Evolutionary conservation across 2,888 invertebrate species (phyloP).

Genomic region (Ischnus inquisitorius): DNA sequence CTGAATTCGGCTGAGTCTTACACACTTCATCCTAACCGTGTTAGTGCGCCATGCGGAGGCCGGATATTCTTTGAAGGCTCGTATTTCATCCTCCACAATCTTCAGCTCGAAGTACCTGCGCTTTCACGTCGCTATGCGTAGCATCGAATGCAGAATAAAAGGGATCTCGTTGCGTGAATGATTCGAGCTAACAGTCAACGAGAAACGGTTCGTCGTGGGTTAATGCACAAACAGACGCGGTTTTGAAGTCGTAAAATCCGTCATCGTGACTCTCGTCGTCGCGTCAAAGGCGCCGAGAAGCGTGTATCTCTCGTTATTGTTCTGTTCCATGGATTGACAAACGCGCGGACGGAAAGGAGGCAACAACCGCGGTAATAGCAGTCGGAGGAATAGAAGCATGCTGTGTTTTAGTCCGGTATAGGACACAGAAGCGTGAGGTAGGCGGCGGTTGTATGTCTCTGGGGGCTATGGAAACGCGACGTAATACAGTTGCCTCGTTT

Average conservation of each 20-base stretch:
- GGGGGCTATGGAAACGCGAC: slow-evolving; percentile 47
- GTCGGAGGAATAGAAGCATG: slow-evolving; percentile 32
- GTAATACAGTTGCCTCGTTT: slow-evolving; percentile 56
- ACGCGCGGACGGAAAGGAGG: slow-evolving; percentile 26
- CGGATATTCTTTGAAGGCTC: too few relatives aligned
- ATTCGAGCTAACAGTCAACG: too few relatives aligned
- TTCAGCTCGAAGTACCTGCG: too few relatives aligned
- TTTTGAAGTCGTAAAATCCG: not conserved
- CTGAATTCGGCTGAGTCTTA: too few relatives aligned
- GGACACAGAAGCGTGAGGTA: slow-evolving; percentile 2
- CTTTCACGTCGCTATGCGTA: too few relatives aligned
- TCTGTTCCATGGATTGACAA: slow-evolving; percentile 36
- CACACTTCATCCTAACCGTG: too few relatives aligned
- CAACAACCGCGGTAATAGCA: slow-evolving; percentile 30
- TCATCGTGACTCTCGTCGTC: slow-evolving; percentile 3
- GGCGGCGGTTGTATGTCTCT: not conserved
- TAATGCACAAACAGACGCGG: too few relatives aligned
- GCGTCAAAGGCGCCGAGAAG: slow-evolving; percentile 54
- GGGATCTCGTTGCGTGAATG: too few relatives aligned
- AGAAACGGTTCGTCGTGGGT: too few relatives aligned
- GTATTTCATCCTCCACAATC: too few relatives aligned
- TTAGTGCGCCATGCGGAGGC: too few relatives aligned
- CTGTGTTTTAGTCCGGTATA: slow-evolving; percentile 3
- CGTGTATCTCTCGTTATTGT: slow-evolving; percentile 18
- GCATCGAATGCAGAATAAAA: too few relatives aligned